Evolutionary conservation across 2,888 invertebrate genomes (phyloP).

Genomic region (Teleiodes luculella): DNA sequence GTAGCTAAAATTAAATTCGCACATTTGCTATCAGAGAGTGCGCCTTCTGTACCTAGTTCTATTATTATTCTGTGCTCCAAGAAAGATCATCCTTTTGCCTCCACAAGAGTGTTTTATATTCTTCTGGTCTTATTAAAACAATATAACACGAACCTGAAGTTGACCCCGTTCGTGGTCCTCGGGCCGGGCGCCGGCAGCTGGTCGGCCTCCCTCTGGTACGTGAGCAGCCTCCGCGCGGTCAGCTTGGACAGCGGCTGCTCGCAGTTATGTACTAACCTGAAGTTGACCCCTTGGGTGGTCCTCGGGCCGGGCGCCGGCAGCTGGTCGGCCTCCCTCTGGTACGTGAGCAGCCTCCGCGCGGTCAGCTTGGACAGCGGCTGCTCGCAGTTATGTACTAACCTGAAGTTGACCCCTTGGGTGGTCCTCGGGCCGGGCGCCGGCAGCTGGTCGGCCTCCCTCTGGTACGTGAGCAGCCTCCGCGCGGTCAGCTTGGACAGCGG

Average conservation of each 20-base stretch:
- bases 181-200: too few relatives aligned
- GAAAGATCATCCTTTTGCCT: too few relatives aligned
- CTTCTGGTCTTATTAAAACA: too few relatives aligned
- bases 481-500: conserved; percentile 88
- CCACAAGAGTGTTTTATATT: too few relatives aligned
- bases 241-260: conserved; percentile 87
- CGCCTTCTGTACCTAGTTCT: too few relatives aligned
- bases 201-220: conserved; percentile 84
- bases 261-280: conserved; percentile 85
- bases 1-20: too few relatives aligned
- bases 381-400: conserved; percentile 28
- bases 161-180: too few relatives aligned
- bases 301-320: not conserved
- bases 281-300: not conserved
- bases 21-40: too few relatives aligned
- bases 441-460: conserved; percentile 79
- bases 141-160: too few relatives aligned
- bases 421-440: not conserved
- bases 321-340: too few relatives aligned
- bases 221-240: conserved; percentile 89
- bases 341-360: not conserved
- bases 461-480: conserved; percentile 90
- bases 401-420: conserved; percentile 20
- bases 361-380: too few relatives aligned
- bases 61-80: too few relatives aligned